These are phyloP conservation scores for Argyresthia albistria DNA, from an alignment of 2,888 invertebrate species.

Conservation along the genomic window DNA sequence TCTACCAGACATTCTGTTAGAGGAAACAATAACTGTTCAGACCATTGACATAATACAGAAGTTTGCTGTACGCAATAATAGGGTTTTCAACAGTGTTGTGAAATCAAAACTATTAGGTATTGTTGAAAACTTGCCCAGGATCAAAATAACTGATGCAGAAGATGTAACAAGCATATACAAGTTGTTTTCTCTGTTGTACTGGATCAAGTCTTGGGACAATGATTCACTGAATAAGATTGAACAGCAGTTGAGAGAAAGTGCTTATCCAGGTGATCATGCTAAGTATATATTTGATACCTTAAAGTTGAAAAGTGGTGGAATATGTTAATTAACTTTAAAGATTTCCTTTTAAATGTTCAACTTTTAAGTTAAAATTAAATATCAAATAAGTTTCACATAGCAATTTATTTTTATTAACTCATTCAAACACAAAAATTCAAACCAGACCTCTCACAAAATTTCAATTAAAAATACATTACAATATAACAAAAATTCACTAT, in stretches of 20 bases:
- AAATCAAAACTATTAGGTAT: conserved; percentile 50
- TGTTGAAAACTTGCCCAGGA: conserved; percentile 51
- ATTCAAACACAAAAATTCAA: conserved; percentile 16
- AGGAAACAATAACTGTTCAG: conserved; percentile 54
- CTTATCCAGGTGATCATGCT: conserved; percentile 40
- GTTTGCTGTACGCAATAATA: conserved; percentile 70
- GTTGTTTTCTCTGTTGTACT: conserved; percentile 68
- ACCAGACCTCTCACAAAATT: conserved; percentile 18
- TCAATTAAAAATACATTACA: conserved; percentile 9
- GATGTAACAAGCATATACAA: conserved; percentile 50
- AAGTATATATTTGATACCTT: conserved; percentile 54
- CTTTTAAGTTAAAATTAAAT: no score
- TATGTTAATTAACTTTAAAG: conserved; percentile 2
- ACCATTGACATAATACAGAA: conserved; percentile 71
- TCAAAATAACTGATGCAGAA: conserved; percentile 44
- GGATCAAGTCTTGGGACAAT: conserved; percentile 57
- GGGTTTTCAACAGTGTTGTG: conserved; percentile 59
- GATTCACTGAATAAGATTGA: conserved; percentile 51
- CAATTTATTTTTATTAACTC: conserved; percentile 15
- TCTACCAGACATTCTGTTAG: conserved; percentile 70
- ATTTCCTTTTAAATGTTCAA: no score
- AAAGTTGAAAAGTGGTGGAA: conserved; percentile 35
- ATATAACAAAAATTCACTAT: conserved; percentile 24
- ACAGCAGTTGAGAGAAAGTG: conserved; percentile 40
- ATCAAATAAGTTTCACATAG: conserved; percentile 4